Percentiles rank a stretch among this genome's conserved stretches.
Conservation (phyloP, 2,797 vertebrate genomes). For the Myotis daubentonii region DNA sequence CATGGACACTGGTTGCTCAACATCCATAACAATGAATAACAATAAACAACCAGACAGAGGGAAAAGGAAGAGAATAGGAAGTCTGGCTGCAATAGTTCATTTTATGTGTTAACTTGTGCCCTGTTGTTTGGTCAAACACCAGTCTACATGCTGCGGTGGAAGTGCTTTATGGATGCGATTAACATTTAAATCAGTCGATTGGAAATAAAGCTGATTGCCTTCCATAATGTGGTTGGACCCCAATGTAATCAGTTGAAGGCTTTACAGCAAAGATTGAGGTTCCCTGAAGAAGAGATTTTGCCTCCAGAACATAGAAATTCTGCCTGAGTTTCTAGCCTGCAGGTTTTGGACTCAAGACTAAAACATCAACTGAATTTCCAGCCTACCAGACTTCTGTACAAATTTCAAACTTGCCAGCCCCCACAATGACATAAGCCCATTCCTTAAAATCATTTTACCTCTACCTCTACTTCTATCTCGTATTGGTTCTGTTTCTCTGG, state of each 20-base stretch:
- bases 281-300: neutral
- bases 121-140: neutral
- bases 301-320: neutral
- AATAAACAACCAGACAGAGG: fast-evolving
- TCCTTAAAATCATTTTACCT: neutral
- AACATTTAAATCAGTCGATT: neutral
- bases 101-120: neutral
- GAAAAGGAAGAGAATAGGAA: neutral
- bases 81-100: neutral
- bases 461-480: neutral
- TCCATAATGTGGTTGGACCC: neutral
- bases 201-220: neutral
- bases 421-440: neutral
- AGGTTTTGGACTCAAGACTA: neutral
- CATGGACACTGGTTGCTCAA: neutral
- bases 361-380: neutral
- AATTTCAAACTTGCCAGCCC: neutral
- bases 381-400: neutral
- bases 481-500: neutral
- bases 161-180: neutral
- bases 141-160: neutral
- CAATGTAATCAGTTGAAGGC: neutral
- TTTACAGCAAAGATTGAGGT: neutral
- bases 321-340: neutral
- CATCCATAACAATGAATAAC: neutral